phyloP scores from a whole-genome alignment of 2,797 vertebrate species.

The Dallia pectoralis region DNA sequence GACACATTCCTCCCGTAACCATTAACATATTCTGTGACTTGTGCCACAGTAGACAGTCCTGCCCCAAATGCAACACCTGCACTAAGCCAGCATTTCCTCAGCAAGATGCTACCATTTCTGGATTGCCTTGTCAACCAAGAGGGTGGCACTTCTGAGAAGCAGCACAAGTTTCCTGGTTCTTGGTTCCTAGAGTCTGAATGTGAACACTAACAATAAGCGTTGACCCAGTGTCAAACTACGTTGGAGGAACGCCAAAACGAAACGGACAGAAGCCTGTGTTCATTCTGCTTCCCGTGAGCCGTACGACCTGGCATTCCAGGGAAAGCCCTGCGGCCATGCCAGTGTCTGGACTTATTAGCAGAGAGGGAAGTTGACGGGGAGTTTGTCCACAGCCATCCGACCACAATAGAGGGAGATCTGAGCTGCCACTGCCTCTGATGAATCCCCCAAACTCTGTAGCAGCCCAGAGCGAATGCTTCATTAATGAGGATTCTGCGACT shows the following conservation, averaged over 20 bases:
- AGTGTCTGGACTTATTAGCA: slow-evolving; percentile 4
- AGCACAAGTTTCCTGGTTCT: no score
- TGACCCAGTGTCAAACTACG: neutral
- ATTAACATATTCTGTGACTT: no score
- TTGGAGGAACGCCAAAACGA: neutral
- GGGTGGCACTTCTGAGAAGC: no score
- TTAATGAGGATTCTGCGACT: slow-evolving; percentile 61
- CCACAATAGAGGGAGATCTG: slow-evolving; percentile 19
- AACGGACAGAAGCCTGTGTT: neutral
- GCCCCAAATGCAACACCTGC: neutral
- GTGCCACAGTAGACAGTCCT: neutral
- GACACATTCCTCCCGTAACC: no score
- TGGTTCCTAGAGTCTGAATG: no score
- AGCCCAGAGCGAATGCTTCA: slow-evolving; percentile 63
- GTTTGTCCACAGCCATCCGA: neutral
- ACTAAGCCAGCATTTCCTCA: neutral
- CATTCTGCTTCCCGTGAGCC: neutral
- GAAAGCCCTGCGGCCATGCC: neutral
- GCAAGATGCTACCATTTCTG: neutral
- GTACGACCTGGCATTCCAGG: neutral
- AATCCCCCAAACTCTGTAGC: slow-evolving; percentile 51
- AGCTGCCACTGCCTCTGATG: slow-evolving; percentile 53
- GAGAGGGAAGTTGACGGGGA: neutral
- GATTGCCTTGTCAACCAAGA: neutral
- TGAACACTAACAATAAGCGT: no score